phyloP scores from a whole-genome alignment of 64 coral and sea anemone species.

The Porites australiensis region DNA sequence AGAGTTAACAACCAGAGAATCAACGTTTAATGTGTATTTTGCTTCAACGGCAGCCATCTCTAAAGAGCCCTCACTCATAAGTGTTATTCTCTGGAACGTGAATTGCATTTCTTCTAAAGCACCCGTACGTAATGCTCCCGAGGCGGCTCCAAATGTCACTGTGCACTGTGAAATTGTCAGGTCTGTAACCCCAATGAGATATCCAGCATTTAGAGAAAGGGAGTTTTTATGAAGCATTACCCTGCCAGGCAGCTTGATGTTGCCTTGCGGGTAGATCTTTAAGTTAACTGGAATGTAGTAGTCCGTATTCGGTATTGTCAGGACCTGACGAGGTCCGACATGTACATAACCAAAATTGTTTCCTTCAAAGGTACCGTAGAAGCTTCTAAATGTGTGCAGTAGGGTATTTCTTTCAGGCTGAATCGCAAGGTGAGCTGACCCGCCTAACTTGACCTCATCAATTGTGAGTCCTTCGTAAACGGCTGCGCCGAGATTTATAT shows the following conservation, averaged over 20 bases:
- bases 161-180: conserved; percentile 76
- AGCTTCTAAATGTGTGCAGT: conserved; percentile 55
- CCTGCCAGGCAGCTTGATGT: conserved; percentile 64
- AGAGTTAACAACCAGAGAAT: conserved; percentile 63
- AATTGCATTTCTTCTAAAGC: conserved; percentile 32
- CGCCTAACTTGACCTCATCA: conserved; percentile 80
- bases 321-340: conserved; percentile 72
- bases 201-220: conserved; percentile 77
- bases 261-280: conserved; percentile 66
- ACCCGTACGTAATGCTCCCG: conserved; percentile 62
- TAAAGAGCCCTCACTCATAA: conserved; percentile 73
- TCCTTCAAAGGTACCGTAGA: conserved; percentile 78
- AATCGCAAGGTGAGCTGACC: conserved; percentile 86
- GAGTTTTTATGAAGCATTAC: conserved; percentile 91
- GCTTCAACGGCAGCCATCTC: conserved; percentile 43
- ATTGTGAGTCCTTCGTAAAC: conserved; percentile 77
- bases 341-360: conserved; percentile 85
- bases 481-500: conserved; percentile 42
- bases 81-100: conserved; percentile 62
- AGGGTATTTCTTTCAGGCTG: conserved; percentile 54
- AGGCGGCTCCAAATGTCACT: conserved; percentile 65
- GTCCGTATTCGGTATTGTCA: conserved; percentile 66
- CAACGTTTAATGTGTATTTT: conserved; percentile 49
- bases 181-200: conserved; percentile 80
- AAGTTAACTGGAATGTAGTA: conserved; percentile 88